phyloP scores from a whole-genome alignment of 2,113 vertebrate species.

The Emydura subglobosa region DNA sequence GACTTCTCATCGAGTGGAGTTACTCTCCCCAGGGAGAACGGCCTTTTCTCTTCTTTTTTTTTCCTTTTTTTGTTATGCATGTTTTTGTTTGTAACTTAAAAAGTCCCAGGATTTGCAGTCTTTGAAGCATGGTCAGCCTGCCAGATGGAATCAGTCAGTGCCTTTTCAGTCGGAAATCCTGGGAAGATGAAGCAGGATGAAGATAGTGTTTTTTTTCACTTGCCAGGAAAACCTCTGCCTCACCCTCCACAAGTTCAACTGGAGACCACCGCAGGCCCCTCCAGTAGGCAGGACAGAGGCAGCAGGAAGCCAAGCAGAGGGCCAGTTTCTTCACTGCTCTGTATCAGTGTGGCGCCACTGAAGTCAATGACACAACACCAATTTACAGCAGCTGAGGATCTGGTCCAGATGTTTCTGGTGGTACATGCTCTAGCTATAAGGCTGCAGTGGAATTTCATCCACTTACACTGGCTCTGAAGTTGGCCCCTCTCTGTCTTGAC shows the following conservation, averaged over 20 bases:
- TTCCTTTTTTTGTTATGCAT: constrained; percentile 25
- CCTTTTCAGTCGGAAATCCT: constrained; percentile 69
- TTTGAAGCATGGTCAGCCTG: constrained; percentile 71
- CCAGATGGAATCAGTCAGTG: constrained; percentile 76
- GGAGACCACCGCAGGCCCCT: background rate
- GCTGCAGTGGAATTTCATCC: constrained; percentile 44
- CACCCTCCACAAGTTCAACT: constrained; percentile 19
- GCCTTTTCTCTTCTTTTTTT: background rate
- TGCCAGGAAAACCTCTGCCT: background rate
- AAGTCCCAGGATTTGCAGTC: constrained; percentile 69
- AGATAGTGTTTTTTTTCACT: constrained; percentile 56
- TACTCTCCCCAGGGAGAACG: constrained; percentile 37
- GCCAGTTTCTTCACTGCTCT: background rate
- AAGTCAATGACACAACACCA: background rate
- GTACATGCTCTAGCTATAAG: constrained; percentile 56
- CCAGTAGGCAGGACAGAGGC: background rate
- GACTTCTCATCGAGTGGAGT: constrained; percentile 45
- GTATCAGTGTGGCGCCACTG: background rate
- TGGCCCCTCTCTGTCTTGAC: background rate
- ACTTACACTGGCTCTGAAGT: constrained; percentile 50
- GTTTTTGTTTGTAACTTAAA: constrained; percentile 72
- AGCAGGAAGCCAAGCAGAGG: constrained; percentile 19
- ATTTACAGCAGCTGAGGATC: constrained; percentile 38
- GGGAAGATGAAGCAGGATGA: constrained; percentile 65
- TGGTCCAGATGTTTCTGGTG: constrained; percentile 59